Base-by-base conservation (phyloP, 1,140 invertebrate species). In the Andrena cerasifolii region DNA sequence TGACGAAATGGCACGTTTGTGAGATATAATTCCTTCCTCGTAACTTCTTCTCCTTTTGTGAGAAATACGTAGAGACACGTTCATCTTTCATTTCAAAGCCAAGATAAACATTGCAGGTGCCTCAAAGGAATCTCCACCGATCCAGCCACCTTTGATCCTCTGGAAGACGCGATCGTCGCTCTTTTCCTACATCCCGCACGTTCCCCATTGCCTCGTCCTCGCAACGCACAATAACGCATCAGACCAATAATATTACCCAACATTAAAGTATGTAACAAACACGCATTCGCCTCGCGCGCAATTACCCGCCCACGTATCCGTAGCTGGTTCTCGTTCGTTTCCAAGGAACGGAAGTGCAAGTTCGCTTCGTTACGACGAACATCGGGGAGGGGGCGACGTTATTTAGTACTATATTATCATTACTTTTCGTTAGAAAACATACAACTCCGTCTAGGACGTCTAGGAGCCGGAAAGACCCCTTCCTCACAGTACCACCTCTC, bases 381-480 rank as follows among this genome's bases (percentile, higher is more conserved):
- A 21, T 53, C 45, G 43, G 40, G 47, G 4, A 24, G 33, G 24
- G 47, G 4, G 31, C 66, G n/a, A 24, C 51, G 61, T 74, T 82
- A 54, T 40, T 66, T 47, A 71, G 47, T 63, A 51, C 12, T 47
- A 28, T 26, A 40, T 31, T 53, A 21, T 51, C 26, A 81, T 63
- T 49, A 49, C 45, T 65, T 66, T 31, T 21, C 40, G 31, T 79
- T 82, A 78, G 47, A 83, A 83, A 82, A 83, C 80, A 67, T 78
- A 73, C 61, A 65, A 49, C 36, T 78, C 49, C 61, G 36, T 33
- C 59, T 53, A 63, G 77, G 71, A 71, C 80, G 75, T 33, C 49
- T 83, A 82, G 81, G 65, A 82, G 72, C 82, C 81, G 80, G 78
- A 73, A 56, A 43, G 65, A 54, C 62, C 54, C 70, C 73, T 51